Base-by-base conservation (phyloP, 2,888 invertebrate species). In the Endomychus coccineus region DNA sequence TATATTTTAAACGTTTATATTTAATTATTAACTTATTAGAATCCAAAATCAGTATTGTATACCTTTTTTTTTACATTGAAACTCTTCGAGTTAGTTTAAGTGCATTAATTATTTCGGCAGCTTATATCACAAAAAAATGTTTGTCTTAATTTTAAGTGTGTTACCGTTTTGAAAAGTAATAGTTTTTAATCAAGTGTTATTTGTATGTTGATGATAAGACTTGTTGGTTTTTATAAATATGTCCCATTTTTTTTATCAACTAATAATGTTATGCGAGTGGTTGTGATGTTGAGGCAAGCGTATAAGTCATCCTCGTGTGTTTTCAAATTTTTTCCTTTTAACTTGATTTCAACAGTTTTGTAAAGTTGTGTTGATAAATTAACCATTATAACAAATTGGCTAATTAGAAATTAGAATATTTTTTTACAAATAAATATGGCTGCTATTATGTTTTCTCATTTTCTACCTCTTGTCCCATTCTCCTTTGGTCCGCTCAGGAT, bases 341-440 rank as follows among this genome's bases (percentile, higher is more conserved):
- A 42, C 44, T 37, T 31, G 40, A 44, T 43, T 43, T 37, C 44
- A 36, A 37, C 46, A 44, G 43, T 43, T 47, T 47, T 45, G 46
- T 51, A 45, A 51, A 52, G 50, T 47, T 44, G 44, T 42, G 44
- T 41, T 37, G 27, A 34, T 34, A 28, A 11, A 31, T 27, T 15
- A 36, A 29, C 23, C 22, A 56, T 53, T 56, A 54, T 49, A 50
- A 55, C 54, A 73, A 71, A 73, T 74, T 74, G 72, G 75, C 75
- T 76, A 75, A 72, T 72, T 75, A 74, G 74, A 72, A 70, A 69
- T 74, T 74, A 76, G 74, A 73, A 71, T 77, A 76, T 77, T 76
- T 77, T 77, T 77, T 76, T 77, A 77, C 75, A 74, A 74, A 75
- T 75, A 76, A 76, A 75, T 56, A 62, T 60, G 58, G 64, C 64